Base-by-base conservation (phyloP, 2,888 invertebrate genomes). In the Cephus nigrinus region DNA sequence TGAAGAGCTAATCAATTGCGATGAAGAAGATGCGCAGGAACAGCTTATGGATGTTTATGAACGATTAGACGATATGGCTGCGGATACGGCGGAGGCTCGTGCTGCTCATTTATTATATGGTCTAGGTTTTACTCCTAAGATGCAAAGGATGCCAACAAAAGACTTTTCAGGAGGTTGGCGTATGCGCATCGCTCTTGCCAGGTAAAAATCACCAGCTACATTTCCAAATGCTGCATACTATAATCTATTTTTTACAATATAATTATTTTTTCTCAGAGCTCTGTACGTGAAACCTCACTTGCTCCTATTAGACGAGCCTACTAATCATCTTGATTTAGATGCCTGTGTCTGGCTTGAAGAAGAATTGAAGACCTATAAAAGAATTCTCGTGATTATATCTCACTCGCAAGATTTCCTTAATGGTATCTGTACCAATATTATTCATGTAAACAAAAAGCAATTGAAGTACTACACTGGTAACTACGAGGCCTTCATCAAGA, bases 321-420 rank as follows among this genome's bases (percentile, higher is more conserved):
- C 99, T 15, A 99, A 99, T 93, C 99, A 99, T 92, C 94, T 99
- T 82, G 99, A 99, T 94, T 94, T 99, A 85, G 98, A 99, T 90
- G 99, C 99, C 78, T 99, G 99, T 91, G 99, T 99, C 73, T 99
- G 99, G 99, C 94, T 99, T 78, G 99, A 99, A 92, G 98, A 98
- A 91, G 99, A 99, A 92, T 93, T 99, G 72, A 98, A 98, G 93
- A 95, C 96, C 93, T 97, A 99, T 92, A 98, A 98, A 92, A 94
- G 99, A 86, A 99, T 99, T 91, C 93, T 99, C 88, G 97, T 99
- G 81, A 94, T 99, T 83, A 98, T 99, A 86, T 99, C 99, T 1
- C 99, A 99, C 93, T 99, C 99, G 4, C 99, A 99, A 93, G 98
- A 99, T 94, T 99, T 99, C 92, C 93, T 99, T 86, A 99, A 99